These are phyloP conservation scores for Plagodis pulveraria DNA, from an alignment of 2,888 invertebrate species.

Conservation along the genomic window DNA sequence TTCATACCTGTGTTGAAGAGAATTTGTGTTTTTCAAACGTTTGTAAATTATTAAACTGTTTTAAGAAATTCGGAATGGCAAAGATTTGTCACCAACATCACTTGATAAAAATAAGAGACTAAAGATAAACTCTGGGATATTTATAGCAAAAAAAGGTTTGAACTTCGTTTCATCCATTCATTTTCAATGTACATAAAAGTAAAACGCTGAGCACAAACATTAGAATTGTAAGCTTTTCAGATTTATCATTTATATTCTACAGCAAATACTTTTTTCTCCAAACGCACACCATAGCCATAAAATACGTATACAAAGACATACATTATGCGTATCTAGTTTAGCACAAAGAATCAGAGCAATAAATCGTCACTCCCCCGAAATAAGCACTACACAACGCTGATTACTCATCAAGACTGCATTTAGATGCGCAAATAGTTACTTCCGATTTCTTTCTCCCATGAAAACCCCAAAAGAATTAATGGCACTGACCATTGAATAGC, in stretches of 20 bases:
- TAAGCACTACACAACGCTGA: slow-evolving; percentile 46
- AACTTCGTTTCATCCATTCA: too few relatives aligned
- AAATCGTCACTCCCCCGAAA: slow-evolving; percentile 35
- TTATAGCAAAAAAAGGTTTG: too few relatives aligned
- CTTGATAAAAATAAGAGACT: too few relatives aligned
- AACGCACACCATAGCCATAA: neutral
- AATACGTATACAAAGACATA: neutral
- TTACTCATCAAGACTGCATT: slow-evolving; percentile 58
- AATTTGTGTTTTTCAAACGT: too few relatives aligned
- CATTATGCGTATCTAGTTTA: slow-evolving; percentile 12
- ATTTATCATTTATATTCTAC: neutral
- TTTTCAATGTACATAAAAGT: too few relatives aligned
- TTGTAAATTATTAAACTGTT: too few relatives aligned
- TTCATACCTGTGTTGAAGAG: too few relatives aligned
- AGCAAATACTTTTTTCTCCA: neutral
- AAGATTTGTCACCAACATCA: too few relatives aligned
- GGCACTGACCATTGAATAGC: slow-evolving; percentile 55
- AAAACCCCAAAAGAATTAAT: slow-evolving; percentile 53
- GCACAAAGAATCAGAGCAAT: slow-evolving; percentile 26
- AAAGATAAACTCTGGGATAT: too few relatives aligned
- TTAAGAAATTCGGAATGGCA: too few relatives aligned
- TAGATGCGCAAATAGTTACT: slow-evolving; percentile 59
- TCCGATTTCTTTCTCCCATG: slow-evolving; percentile 54
- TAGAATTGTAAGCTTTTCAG: too few relatives aligned
- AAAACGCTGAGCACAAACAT: too few relatives aligned